Percentiles rank a stretch among this genome's conserved stretches.
Conservation (phyloP, 2,797 vertebrate genomes). For the Malacoctenus gilli region DNA sequence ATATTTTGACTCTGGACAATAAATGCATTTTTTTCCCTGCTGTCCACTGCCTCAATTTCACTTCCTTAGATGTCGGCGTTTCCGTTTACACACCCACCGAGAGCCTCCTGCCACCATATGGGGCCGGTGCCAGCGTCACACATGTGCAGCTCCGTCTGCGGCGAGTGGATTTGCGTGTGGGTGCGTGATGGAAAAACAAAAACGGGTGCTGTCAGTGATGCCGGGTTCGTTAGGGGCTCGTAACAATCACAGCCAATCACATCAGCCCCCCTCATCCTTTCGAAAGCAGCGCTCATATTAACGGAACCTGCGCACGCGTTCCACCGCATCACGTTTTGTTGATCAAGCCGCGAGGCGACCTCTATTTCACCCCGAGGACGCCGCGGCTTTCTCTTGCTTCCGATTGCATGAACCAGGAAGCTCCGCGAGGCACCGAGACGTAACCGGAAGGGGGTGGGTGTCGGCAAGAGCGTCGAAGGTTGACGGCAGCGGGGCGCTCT, state of each 20-base stretch:
- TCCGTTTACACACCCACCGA: conserved; percentile 7
- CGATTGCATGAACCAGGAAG: not conserved
- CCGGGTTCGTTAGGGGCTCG: conserved; percentile 1
- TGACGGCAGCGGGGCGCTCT: not conserved
- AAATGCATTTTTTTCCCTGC: not conserved
- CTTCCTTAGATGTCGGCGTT: not conserved
- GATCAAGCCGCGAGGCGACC: not conserved
- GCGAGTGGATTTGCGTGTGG: conserved; percentile 10
- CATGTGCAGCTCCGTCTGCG: not conserved
- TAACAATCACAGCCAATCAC: conserved; percentile 7
- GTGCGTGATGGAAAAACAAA: not conserved
- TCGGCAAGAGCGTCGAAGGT: not conserved
- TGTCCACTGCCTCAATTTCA: not conserved
- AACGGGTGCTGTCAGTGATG: not conserved
- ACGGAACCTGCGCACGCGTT: not conserved
- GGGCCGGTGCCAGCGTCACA: conserved; percentile 1
- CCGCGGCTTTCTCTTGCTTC: not conserved
- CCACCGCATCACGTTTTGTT: not conserved
- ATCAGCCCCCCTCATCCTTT: not conserved
- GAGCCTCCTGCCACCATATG: not conserved
- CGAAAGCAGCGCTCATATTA: conserved; percentile 4
- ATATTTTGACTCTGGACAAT: conserved; percentile 5
- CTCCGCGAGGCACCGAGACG: not conserved
- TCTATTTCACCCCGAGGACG: not conserved
- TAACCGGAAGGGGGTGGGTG: not conserved